Percentiles rank a stretch among this genome's conserved stretches.
Evolutionary conservation across 2,113 vertebrate species (phyloP).

Genomic region (Neogale vison): DNA sequence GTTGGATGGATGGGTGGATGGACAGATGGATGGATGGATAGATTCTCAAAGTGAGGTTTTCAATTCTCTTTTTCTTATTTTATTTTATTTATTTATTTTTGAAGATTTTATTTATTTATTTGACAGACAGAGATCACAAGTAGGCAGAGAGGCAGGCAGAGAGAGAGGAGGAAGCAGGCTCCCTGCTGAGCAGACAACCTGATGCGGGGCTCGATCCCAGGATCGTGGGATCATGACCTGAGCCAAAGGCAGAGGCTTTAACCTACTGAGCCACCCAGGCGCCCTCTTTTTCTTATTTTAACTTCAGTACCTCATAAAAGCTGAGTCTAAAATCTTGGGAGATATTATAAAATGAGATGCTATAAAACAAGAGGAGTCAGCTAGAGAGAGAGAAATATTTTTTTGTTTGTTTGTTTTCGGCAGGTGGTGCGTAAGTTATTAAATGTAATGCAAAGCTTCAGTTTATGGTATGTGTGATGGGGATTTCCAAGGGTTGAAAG

Average conservation of each 20-base stretch:
- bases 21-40: background rate
- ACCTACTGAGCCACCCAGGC: no score
- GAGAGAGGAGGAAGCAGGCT: no score
- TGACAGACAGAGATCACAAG: no score
- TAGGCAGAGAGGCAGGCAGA: no score
- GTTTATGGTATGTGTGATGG: background rate
- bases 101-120: no score
- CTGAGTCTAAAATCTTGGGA: background rate
- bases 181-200: no score
- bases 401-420: background rate
- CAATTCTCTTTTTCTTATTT: background rate
- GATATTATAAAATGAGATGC: background rate
- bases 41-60: constrained; percentile 36
- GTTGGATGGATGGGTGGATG: background rate
- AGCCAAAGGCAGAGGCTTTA: no score
- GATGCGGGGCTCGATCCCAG: no score
- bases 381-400: background rate
- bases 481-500: background rate
- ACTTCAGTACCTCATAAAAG: background rate
- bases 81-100: background rate
- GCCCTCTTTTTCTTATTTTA: background rate
- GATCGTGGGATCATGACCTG: no score
- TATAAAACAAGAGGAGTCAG: background rate
- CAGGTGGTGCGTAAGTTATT: background rate
- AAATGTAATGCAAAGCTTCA: background rate